A percentile compares a stretch with the other conserved stretches of the same genome.
phyloP scores from a whole-genome alignment of 2,888 invertebrate species.

The Hemicrepidius hirtus region DNA sequence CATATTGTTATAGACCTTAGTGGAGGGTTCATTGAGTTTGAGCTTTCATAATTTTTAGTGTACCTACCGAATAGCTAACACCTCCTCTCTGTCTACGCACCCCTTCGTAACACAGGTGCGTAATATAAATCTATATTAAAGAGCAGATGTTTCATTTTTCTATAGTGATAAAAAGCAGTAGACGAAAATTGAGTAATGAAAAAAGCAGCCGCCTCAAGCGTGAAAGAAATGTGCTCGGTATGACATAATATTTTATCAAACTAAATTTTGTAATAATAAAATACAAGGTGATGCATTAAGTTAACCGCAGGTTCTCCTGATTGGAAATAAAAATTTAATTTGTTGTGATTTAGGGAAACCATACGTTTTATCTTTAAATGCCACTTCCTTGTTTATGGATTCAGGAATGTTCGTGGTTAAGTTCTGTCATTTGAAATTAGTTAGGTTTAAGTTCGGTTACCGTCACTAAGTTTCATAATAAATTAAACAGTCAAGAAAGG shows the following conservation, averaged over 20 bases:
- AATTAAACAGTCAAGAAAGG: too few relatives aligned
- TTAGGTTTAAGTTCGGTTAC: too few relatives aligned
- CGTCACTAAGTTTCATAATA: too few relatives aligned
- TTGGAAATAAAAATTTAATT: not conserved
- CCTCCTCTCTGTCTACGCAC: not conserved
- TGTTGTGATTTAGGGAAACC: not conserved
- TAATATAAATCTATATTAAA: constrained; percentile 27
- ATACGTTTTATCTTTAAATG: not conserved
- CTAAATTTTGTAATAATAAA: not conserved
- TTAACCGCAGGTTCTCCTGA: not conserved
- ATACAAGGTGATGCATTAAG: not conserved
- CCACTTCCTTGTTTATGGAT: too few relatives aligned
- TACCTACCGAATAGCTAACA: not conserved
- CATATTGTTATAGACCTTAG: not conserved
- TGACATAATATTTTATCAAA: constrained; percentile 6
- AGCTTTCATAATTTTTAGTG: not conserved
- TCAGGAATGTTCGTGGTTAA: not conserved
- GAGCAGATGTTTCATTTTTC: constrained; percentile 22
- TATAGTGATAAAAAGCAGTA: constrained; percentile 23
- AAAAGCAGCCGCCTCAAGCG: not conserved
- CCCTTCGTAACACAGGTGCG: constrained; percentile 32
- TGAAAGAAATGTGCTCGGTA: not conserved
- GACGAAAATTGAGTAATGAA: constrained; percentile 18
- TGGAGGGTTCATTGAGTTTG: not conserved
- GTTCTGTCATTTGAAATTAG: not conserved